These are phyloP conservation scores for Stichodactyla mertensii DNA, from an alignment of 64 coral and sea anemone species.

Conservation along the genomic window DNA sequence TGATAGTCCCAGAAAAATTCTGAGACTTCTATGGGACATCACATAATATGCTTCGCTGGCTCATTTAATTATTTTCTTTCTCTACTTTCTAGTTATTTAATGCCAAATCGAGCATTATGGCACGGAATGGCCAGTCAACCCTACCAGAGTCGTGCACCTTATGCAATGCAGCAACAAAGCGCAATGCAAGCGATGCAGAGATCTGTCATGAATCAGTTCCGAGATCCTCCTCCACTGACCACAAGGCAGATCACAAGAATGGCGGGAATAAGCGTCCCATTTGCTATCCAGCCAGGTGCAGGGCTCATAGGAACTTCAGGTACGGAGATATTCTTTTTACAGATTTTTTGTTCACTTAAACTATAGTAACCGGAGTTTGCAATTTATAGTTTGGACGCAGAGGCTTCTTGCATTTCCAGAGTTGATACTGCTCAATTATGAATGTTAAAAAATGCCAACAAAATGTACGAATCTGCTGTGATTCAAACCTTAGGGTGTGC, in stretches of 20 bases:
- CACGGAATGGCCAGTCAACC: neutral
- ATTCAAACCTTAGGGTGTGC: too few relatives aligned
- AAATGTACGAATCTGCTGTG: too few relatives aligned
- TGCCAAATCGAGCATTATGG: neutral
- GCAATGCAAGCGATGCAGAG: conserved; percentile 12
- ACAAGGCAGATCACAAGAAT: neutral
- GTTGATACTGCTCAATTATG: too few relatives aligned
- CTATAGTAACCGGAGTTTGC: too few relatives aligned
- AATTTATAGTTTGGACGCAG: too few relatives aligned
- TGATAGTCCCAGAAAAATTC: too few relatives aligned
- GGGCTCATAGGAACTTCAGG: neutral
- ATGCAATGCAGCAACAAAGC: neutral
- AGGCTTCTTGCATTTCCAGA: too few relatives aligned
- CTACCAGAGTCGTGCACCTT: conserved; percentile 4
- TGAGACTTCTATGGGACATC: too few relatives aligned
- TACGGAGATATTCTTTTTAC: too few relatives aligned
- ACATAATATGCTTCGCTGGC: too few relatives aligned
- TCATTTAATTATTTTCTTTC: neutral
- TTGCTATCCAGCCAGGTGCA: conserved; percentile 4
- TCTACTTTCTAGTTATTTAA: neutral
- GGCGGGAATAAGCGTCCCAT: conserved; percentile 16
- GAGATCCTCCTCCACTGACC: conserved; percentile 10
- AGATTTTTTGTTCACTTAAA: too few relatives aligned
- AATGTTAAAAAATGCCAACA: too few relatives aligned
- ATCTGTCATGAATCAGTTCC: neutral